Conservation (phyloP, 2,113 vertebrate genomes). For the Gopherus flavomarginatus region DNA sequence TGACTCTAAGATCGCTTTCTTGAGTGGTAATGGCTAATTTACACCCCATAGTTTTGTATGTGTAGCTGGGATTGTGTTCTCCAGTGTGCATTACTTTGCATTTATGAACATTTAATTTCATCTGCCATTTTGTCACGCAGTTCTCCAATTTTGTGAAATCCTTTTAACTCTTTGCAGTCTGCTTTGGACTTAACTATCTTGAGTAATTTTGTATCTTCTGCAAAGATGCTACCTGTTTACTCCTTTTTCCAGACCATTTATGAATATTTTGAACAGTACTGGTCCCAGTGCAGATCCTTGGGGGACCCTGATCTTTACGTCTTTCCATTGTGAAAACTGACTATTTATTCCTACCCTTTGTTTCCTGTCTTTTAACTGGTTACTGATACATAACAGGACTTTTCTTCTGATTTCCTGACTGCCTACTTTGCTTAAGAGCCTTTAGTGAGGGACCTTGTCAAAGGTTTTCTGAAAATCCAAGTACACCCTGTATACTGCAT, state of each 20-base stretch:
- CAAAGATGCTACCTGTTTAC: not conserved
- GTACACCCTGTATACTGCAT: not conserved
- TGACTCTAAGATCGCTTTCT: not conserved
- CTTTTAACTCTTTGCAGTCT: not conserved
- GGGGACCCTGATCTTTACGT: not conserved
- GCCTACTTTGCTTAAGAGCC: not conserved
- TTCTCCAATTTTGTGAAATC: not conserved
- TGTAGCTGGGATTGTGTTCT: not conserved
- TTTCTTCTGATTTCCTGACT: not conserved
- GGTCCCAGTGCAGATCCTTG: not conserved
- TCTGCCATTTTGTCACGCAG: not conserved
- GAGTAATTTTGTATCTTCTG: not conserved
- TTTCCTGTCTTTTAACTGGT: not conserved
- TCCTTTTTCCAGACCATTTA: not conserved
- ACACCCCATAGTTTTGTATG: not conserved
- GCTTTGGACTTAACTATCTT: not conserved
- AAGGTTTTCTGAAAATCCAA: not conserved
- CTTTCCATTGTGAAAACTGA: not conserved
- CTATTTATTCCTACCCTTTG: not conserved
- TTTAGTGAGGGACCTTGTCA: not conserved
- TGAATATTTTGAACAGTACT: not conserved
- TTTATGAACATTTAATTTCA: not conserved
- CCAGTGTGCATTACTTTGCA: not conserved
- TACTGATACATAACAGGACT: not conserved
- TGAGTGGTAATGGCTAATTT: not conserved